Evolutionary conservation across 1,140 invertebrate genomes (phyloP), one percentile per base, ranked within the genome.

Genomic region (Oedothorax gibbosus): DNA sequence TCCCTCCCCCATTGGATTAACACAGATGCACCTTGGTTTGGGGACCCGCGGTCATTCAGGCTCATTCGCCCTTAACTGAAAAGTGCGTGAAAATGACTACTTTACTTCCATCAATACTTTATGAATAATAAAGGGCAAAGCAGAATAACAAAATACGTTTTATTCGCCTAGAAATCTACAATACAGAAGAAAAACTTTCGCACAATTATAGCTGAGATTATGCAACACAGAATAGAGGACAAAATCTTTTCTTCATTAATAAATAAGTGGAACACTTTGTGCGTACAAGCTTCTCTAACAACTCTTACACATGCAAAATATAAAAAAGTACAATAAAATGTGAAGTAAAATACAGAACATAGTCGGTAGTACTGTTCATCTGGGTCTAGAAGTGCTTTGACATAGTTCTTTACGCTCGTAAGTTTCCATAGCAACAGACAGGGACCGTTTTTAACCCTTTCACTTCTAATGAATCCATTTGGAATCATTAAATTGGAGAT

Each of bases 111-210:
- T 35, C 35, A 35, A 35, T 35, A 35, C 35, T 66, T 15, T 11
- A 71, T 53, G 14, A 12, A 7, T n/a, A 62, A 77, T 7, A 18
- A 62, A 64, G 54, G 21, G 64, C 7, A 20, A 77, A 64, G 64
- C 14, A 49, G 15, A 77, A 64, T 64, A 77, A 77, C 75, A 77
- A 77, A 77, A 77, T 77, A 77, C 75, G 60, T 77, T 77, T 77
- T 77, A 77, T 77, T 77, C 60, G 7, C 50, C 57, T 77, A 77
- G 10, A n/a, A 64, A 35, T 51, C 75, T 77, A 77, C 56, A 64
- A 64, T 77, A 60, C 75, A 77, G 75, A 77, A 77, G 75, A 77
- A 64, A 62, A n/a, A 77, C n/a, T 75, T 62, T 50, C 75, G 10
- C 64, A 64, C 75, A 77, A 21, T 64, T 65, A 68, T 68, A 73